A percentile compares a stretch with the other conserved stretches of the same genome.
Evolutionary conservation across 2,113 vertebrate genomes (phyloP).

Genomic region (Otis tarda): DNA sequence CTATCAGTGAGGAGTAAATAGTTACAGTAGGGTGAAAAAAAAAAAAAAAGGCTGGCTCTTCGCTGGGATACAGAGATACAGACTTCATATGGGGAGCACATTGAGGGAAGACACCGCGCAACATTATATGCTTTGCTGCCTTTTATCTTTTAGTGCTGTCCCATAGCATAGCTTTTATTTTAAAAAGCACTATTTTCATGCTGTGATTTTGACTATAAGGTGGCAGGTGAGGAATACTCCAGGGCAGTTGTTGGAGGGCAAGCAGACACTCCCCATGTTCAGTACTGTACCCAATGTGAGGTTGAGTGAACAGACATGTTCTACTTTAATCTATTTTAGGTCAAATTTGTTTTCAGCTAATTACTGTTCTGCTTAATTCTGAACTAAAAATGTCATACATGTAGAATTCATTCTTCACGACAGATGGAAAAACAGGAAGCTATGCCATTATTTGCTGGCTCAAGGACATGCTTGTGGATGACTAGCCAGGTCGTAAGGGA

Average conservation of each 20-base stretch:
- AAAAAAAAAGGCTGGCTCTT: background rate
- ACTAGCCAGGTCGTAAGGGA: background rate
- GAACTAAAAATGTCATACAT: background rate
- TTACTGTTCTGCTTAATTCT: background rate
- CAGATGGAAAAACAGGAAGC: background rate
- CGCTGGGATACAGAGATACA: background rate
- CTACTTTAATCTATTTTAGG: background rate
- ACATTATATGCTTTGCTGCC: background rate
- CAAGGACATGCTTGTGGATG: background rate
- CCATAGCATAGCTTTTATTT: background rate
- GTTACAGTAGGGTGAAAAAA: background rate
- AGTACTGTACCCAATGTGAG: background rate
- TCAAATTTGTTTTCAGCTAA: constrained; percentile 1
- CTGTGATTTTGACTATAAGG: background rate
- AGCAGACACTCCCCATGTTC: background rate
- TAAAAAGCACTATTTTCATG: background rate
- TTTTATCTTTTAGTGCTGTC: background rate
- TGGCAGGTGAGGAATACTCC: background rate
- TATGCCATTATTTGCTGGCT: background rate
- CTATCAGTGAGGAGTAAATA: background rate
- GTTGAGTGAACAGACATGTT: background rate
- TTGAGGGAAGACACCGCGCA: background rate
- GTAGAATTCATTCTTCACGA: background rate
- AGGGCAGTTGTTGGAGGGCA: background rate
- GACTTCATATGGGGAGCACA: background rate